Evolutionary conservation across 2,797 vertebrate species (phyloP), one percentile per base, ranked within the genome.

Genomic region (Catamblyrhynchus diadema): DNA sequence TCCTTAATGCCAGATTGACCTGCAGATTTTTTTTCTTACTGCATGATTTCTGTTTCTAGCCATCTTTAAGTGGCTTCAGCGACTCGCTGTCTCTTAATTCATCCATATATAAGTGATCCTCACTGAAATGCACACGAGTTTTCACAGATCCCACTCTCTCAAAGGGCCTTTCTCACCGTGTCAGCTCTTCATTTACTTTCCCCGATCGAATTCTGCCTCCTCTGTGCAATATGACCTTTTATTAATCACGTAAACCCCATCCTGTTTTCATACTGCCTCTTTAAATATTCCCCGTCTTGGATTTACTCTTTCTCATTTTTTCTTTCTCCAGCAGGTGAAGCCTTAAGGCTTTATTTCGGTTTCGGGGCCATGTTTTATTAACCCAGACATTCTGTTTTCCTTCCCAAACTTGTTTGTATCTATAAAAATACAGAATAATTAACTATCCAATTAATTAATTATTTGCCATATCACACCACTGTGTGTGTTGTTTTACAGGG

Each of bases 161-260:
- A 66, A 75, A 91, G 35, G 54, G 69, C 56, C 53, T 93, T 94
- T 91, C 66, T 88, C 56, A 60, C 47, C 6, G 20, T 56, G 24
- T 59, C 81, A 86, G n/a, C 33, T 47, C 44, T 86, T 93, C 61
- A 62, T 67, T 86, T 88, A 28, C 70, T 60, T 87, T 93, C 7
- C 4, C 33, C 0, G 30, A 77, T 83, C 47, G 59, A 92, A 81
- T 86, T 94, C 54, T 90, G 66, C 53, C 48, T 90, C 12, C 28
- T 90, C 83, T 78, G 71, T 94, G 60, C 87, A 73, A 92, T 71
- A 84, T 25, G 57, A 88, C 85, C 85, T 92, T 83, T 90, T 81
- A 93, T 93, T 86, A 95, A 81, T 65, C 59, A 81, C 25, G 1
- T 47, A 87, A 85, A 65, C 14, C n/a, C 50, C 81, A 86, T 66